Base-by-base conservation (phyloP, 2,113 vertebrate genomes). In the Micromys minutus region DNA sequence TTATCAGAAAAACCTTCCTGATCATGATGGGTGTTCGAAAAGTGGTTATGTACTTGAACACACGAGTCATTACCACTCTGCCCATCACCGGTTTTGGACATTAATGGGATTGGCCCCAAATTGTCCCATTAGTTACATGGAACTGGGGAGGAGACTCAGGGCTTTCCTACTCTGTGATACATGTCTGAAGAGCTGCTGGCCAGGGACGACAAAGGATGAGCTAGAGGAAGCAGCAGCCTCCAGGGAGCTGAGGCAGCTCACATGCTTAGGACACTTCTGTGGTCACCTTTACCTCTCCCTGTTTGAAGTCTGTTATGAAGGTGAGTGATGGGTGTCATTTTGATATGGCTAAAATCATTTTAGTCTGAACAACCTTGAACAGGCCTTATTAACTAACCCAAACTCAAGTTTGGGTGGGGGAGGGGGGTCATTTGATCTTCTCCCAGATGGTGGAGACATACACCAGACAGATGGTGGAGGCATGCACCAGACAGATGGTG, bases 291-390 rank as follows among this genome's bases (percentile, higher is more conserved):
- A 29, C 45, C 21, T 72, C 72, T 67, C 17, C 84, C 86, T 63
- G 61, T 79, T 90, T 75, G 77, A 94, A 47, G 36, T 77, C 63
- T 80, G 11, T 61, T 57, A 74, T 85, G 72, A 72, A 89, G 91
- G n/a, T 15, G 52, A 16, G 34, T 19, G 59, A 6, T 3, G 67
- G 92, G 21, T 45, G 92, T 86, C 36, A 34, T 65, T 95, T 91
- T 91, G 50, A 93, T 39, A 71, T 26, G 26, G 45, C 61, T 77
- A 57, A 47, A 86, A 42, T 59, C 89, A n/a, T 95, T 95, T 21
- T 86, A 36, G n/a, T 71, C 34, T 61, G 2, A 63, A 22, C 45
- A 72, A 93, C n/a, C 26, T 34, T 85, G 16, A 90, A 61, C 47
- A 85, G n/a, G n/a, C 63, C 45, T 76, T 91, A 86, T 57, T 89